Percentiles rank a stretch among this genome's conserved stretches.
phyloP scores from a whole-genome alignment of 2,797 vertebrate species.

The Phalloptychus januarius region DNA sequence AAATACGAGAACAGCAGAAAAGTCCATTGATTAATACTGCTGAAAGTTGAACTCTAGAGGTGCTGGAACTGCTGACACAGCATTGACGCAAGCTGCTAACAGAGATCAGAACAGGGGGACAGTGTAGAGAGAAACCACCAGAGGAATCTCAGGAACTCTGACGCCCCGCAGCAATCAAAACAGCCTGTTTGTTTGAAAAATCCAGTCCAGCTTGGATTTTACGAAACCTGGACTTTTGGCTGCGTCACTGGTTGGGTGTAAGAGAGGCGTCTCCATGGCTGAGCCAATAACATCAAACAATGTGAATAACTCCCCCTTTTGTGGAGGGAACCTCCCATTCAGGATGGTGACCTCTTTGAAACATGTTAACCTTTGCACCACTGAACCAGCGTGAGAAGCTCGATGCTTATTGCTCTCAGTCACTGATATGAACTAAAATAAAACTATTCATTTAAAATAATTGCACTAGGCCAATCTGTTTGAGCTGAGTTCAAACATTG shows the following conservation, averaged over 20 bases:
- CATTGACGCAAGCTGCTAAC: constrained; percentile 24
- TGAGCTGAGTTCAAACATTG: background rate
- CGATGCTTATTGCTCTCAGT: constrained; percentile 18
- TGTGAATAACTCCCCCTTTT: constrained; percentile 50
- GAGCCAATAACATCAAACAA: constrained; percentile 60
- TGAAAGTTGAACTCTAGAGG: constrained; percentile 33
- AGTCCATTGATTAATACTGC: constrained; percentile 13
- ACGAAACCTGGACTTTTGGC: constrained; percentile 9
- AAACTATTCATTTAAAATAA: background rate
- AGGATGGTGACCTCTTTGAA: constrained; percentile 25
- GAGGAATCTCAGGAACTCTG: constrained; percentile 6
- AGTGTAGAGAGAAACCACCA: constrained; percentile 17
- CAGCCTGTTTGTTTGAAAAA: constrained; percentile 48
- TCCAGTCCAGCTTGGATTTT: constrained; percentile 32
- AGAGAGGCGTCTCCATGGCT: constrained; percentile 64
- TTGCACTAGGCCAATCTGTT: background rate
- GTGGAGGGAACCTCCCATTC: constrained; percentile 33
- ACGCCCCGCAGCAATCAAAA: constrained; percentile 44
- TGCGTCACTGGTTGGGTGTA: constrained; percentile 59
- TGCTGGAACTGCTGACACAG: constrained; percentile 40
- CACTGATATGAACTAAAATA: constrained; percentile 23
- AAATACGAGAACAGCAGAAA: background rate
- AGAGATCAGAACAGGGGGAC: constrained; percentile 54
- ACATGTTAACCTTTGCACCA: constrained; percentile 38
- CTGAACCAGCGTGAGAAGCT: constrained; percentile 16